Percentiles rank a stretch among this genome's conserved stretches.
Conservation (phyloP, 2,113 vertebrate genomes). For the Pantherophis guttatus region DNA sequence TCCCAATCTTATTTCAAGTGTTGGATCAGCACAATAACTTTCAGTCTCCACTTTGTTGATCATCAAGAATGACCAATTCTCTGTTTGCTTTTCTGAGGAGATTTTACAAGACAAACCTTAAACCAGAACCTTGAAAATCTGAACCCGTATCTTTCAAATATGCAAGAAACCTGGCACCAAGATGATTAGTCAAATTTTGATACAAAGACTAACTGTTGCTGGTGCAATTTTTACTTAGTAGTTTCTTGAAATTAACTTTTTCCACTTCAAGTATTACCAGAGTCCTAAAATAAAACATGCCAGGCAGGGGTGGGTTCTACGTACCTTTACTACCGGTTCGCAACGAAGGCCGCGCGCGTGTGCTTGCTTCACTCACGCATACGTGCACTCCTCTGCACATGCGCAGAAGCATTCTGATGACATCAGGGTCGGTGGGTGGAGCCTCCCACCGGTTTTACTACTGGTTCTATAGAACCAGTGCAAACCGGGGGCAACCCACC, state of each 20-base stretch:
- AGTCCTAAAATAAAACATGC: not conserved
- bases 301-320: not conserved
- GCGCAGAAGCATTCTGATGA: no score
- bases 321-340: no score
- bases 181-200: not conserved
- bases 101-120: not conserved
- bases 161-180: not conserved
- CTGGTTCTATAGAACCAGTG: no score
- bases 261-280: not conserved
- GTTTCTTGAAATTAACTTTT: constrained; percentile 6
- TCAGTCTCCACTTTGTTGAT: not conserved
- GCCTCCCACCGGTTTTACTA: no score
- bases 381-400: no score
- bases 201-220: not conserved
- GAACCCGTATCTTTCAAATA: constrained; percentile 2
- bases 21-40: not conserved
- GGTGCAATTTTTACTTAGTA: constrained; percentile 15
- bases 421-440: no score
- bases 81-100: not conserved
- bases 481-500: no score
- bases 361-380: no score
- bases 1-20: not conserved
- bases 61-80: fast-evolving
- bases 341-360: no score
- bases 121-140: not conserved